phyloP scores from a whole-genome alignment of 1,140 invertebrate genomes.

The Drosophila albomicans region DNA sequence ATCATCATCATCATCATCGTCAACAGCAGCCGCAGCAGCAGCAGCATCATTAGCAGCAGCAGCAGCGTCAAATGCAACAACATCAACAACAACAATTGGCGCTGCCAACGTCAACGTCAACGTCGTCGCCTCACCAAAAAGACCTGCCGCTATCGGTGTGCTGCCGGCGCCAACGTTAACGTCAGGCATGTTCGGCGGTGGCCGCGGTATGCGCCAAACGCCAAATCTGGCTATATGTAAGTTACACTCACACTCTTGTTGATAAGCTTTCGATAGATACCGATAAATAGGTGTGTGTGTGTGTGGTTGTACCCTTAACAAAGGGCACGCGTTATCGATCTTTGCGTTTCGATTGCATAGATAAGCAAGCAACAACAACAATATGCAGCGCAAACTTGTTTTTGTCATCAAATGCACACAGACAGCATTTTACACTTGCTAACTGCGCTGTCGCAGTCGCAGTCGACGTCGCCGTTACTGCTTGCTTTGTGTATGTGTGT shows the following conservation, averaged over 20 bases:
- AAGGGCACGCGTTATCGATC: constrained; percentile 67
- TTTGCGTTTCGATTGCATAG: constrained; percentile 69
- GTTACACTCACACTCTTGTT: constrained; percentile 28
- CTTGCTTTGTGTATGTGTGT: constrained; percentile 6
- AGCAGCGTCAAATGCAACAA: constrained; percentile 4
- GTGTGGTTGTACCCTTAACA: constrained; percentile 36
- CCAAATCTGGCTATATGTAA: constrained; percentile 66
- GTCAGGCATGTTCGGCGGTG: constrained; percentile 47
- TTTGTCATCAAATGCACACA: constrained; percentile 9
- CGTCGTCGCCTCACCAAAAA: constrained; percentile 33
- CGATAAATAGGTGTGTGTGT: constrained; percentile 24
- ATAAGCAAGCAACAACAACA: constrained; percentile 55
- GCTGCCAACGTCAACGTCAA: not conserved
- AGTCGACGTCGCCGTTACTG: constrained; percentile 13
- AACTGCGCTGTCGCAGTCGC: not conserved
- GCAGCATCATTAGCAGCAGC: constrained; percentile 52
- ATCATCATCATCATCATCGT: constrained; percentile 20
- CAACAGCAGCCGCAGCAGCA: constrained; percentile 34
- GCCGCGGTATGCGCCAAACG: constrained; percentile 53
- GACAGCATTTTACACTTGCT: constrained; percentile 6
- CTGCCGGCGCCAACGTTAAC: constrained; percentile 33
- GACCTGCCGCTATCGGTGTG: constrained; percentile 22
- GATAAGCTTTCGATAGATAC: constrained; percentile 64
- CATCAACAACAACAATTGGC: not conserved
- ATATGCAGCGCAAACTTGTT: constrained; percentile 9